Evolutionary conservation across 2,888 invertebrate species (phyloP), one percentile per base, ranked within the genome.

Genomic region (Himalopsyche japonica): DNA sequence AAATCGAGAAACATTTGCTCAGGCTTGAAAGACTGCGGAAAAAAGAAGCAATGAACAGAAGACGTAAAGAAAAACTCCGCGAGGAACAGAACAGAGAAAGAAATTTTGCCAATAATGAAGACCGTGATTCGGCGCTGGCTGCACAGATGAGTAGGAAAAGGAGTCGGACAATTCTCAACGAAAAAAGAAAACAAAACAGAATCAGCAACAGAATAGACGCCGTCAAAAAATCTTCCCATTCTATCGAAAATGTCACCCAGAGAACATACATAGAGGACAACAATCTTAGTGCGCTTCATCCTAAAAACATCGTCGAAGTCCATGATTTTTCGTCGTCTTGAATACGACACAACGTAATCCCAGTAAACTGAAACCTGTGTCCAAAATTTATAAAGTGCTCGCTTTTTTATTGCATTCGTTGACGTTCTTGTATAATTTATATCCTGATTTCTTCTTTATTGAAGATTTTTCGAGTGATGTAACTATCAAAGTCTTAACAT

Each of bases 231-330:
- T 80, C 80, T 32, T 79, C 88, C 37, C 90, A 89, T n/a, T 89
- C 89, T 0, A 89, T 93, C 24, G 88, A 89, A 80, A 89, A 91
- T 6, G 90, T 92, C 27, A 92, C 93, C 0, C 93, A 92, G 88
- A 93, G 91, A 8, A 94, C 93, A 0, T 94, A 93, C 88, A 92
- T 92, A 8, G 89, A 93, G 43, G 91, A 93, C 76, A 92, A 92
- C 86, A 92, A 92, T 85, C 91, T 92, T 85, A 93, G 93, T 88
- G 93, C 93, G 0, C 89, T 93, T 5, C 93, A 94, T 88, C 94
- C 94, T 2, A 93, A 93, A 87, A 92, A 93, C 0, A 94, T 94
- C 49, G 93, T 94, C 0, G 94, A 94, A 88, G 90, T 87, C 32
- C 87, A 87, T 70, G 92, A 92, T 87, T 57, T 57, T 57, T 57